Base-by-base conservation (phyloP, 2,113 vertebrate species). In the Aptenodytes forsteri region DNA sequence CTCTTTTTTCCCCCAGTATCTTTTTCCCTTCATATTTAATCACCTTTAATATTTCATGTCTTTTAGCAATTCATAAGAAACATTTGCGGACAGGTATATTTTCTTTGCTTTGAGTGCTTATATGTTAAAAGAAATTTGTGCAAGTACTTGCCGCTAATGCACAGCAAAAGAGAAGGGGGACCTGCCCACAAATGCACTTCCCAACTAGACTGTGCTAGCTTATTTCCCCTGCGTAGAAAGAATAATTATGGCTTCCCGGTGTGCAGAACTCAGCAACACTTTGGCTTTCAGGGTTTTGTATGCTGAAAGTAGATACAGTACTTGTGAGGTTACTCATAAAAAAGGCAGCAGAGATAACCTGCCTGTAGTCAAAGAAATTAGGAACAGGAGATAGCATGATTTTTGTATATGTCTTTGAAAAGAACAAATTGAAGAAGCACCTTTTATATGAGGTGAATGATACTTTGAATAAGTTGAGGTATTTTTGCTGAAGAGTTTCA, bases 301-400 rank as follows among this genome's bases (percentile, higher is more conserved):
- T 49, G 55, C 23, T 78, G 82, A 56, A 82, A 36, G 69, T 49
- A 86, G 76, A 27, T 19, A 25, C 14, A 73, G 38, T 66, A 30
- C 50, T 72, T 83, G 29, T 85, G 59, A 72, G 47, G 29, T 30
- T 84, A 21, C 25, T 50, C 25, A 64, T 78, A 92, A 85, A 78
- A 93, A 19, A 84, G 73, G 52, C 29, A 64, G 32, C 30, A 90
- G 73, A 73, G 69, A 86, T 87, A 92, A 84, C 69, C 58, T 40
- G 34, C 20, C 44, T 69, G 44, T 77, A 78, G 25, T 29, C 46
- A 47, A 95, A 65, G 30, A 90, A 84, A 69, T 47, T 40, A 77
- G n/a, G 21, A 62, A 30, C 8, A 54, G 50, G 52, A 34, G 16
- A 32, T 50, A 32, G 3, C 0, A 0, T 34, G 6, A 56, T 44